Percentiles rank a stretch among this genome's conserved stretches.
Evolutionary conservation across 2,113 vertebrate species (phyloP).

Genomic region (Thryonomys swinderianus): DNA sequence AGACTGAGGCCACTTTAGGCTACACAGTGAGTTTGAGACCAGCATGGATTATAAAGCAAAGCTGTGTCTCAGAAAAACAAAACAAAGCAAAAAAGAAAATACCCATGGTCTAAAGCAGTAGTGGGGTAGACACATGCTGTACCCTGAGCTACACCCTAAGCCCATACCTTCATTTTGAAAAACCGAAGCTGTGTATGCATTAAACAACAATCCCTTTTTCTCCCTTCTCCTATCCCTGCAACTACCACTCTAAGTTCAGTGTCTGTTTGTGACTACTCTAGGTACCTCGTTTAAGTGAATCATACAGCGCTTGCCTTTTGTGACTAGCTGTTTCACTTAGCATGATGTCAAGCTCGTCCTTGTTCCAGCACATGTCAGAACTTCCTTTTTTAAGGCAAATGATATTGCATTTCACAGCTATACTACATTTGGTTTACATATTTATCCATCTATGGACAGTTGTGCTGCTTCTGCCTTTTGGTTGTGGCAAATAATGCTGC

Average conservation of each 20-base stretch:
- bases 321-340: background rate
- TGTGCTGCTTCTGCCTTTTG: background rate
- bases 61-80: background rate
- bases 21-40: background rate
- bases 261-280: background rate
- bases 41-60: background rate
- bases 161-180: background rate
- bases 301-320: background rate
- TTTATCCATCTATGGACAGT: background rate
- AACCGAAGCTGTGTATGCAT: slow-evolving; percentile 27
- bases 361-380: background rate
- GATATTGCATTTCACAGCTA: background rate
- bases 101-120: background rate
- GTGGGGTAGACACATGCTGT: background rate
- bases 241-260: background rate
- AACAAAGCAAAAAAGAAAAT: background rate
- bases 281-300: slow-evolving; percentile 5
- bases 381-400: background rate
- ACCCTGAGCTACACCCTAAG: no score
- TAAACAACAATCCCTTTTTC: background rate
- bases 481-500: background rate
- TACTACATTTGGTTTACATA: background rate
- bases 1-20: background rate
- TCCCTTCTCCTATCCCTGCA: background rate
- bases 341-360: background rate